These are phyloP conservation scores for Propithecus coquereli DNA, from an alignment of 2,113 vertebrate species.

Conservation along the genomic window DNA sequence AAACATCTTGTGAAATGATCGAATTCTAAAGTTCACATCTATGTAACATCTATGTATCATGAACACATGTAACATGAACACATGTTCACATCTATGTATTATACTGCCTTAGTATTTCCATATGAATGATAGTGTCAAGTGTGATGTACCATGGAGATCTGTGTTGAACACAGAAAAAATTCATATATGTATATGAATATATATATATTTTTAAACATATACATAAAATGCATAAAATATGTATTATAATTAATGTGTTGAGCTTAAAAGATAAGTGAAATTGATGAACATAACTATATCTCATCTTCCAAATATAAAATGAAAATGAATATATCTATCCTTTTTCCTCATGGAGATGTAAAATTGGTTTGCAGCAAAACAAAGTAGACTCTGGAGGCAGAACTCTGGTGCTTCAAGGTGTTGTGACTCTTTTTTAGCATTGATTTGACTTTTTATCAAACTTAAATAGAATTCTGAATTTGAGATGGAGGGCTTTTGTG, in stretches of 20 bases:
- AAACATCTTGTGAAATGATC: slow-evolving; percentile 28
- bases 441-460: background rate
- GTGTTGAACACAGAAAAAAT: background rate
- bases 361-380: background rate
- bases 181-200: no score
- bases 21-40: slow-evolving; percentile 21
- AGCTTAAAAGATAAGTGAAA: slow-evolving; percentile 15
- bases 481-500: background rate
- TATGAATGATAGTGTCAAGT: background rate
- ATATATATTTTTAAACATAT: background rate
- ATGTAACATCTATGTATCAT: no score
- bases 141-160: background rate
- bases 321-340: background rate
- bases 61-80: no score
- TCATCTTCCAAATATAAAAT: slow-evolving; percentile 18
- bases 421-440: background rate
- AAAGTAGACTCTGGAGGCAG: background rate
- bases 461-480: slow-evolving; percentile 25
- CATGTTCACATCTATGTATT: background rate
- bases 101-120: background rate
- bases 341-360: background rate
- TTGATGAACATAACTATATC: background rate
- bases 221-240: background rate
- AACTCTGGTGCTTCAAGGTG: background rate
- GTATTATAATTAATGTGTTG: background rate